Base-by-base conservation (phyloP, 1,140 invertebrate species). In the Lucilia cuprina region DNA sequence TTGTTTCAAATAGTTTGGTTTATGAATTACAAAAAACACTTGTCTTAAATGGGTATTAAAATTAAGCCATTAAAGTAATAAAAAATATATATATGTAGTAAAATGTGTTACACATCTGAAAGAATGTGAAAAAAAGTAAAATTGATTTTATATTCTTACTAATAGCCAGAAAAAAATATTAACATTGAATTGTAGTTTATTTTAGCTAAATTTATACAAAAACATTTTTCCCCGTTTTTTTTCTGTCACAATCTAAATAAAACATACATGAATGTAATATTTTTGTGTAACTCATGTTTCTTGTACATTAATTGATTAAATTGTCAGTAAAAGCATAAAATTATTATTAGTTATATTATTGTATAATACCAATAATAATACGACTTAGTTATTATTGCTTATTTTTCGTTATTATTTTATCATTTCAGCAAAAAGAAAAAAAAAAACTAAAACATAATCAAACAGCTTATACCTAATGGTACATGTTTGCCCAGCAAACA, bases 361-460 rank as follows among this genome's bases (percentile, higher is more conserved):
- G n/a, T n/a, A n/a, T n/a, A n/a, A 60, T 13, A 60, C 3, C 55
- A 12, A 17, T 60, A 60, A 14, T 17, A n/a, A 10, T 60, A 60
- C 55, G n/a, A n/a, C 14, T 14, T 60, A 60, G 55, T 60, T 60
- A 60, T 60, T 60, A 60, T 60, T 60, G 55, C 55, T 60, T 60
- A 60, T 5, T 60, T 60, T 60, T 17, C 55, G 55, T 5, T 60
- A 60, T 60, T 60, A 60, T 60, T 60, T 60, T 60, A 60, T 60
- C 55, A 60, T 60, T 60, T 60, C 55, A 60, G 55, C 55, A n/a
- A n/a, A n/a, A n/a, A n/a, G n/a, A n/a, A n/a, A n/a, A n/a, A 60
- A 60, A 60, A 60, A 60, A 60, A 13, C 14, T 10, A 14, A 60
- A 13, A 5, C 55, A 60, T 60, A 60, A 60, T 60, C 5, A 14